Conservation (phyloP, 2,797 vertebrate species). For the Buphagus erythrorhynchus region DNA sequence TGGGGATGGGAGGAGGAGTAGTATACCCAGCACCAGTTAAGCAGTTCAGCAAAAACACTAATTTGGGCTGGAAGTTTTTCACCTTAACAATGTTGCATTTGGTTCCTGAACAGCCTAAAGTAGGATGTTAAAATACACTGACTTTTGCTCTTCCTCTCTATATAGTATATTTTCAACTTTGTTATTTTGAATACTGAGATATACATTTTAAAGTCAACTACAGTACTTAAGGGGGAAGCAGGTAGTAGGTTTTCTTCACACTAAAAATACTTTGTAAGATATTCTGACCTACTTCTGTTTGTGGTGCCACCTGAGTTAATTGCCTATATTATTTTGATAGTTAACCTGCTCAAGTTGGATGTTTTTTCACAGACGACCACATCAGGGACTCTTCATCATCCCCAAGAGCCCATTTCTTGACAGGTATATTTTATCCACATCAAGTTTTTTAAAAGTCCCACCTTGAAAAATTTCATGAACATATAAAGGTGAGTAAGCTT, state of each 20-base stretch:
- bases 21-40: constrained; percentile 46
- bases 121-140: not conserved
- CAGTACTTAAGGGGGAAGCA: constrained; percentile 51
- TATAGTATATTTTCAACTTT: not conserved
- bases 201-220: constrained; percentile 24
- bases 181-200: constrained; percentile 23
- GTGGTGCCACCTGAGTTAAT: constrained; percentile 42
- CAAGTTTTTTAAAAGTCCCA: constrained; percentile 34
- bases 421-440: not conserved
- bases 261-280: not conserved
- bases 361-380: not conserved
- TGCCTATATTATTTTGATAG: not conserved
- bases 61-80: constrained; percentile 20
- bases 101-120: constrained; percentile 10
- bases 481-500: constrained; percentile 25
- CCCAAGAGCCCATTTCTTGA: not conserved
- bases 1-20: constrained; percentile 7
- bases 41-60: constrained; percentile 18
- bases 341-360: not conserved
- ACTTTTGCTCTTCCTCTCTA: not conserved
- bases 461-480: constrained; percentile 23
- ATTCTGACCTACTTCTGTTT: constrained; percentile 36
- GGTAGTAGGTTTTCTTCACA: not conserved
- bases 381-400: not conserved
- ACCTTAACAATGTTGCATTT: not conserved